These are phyloP conservation scores for Zalophus californianus DNA, from an alignment of 2,797 vertebrate species.

Conservation along the genomic window DNA sequence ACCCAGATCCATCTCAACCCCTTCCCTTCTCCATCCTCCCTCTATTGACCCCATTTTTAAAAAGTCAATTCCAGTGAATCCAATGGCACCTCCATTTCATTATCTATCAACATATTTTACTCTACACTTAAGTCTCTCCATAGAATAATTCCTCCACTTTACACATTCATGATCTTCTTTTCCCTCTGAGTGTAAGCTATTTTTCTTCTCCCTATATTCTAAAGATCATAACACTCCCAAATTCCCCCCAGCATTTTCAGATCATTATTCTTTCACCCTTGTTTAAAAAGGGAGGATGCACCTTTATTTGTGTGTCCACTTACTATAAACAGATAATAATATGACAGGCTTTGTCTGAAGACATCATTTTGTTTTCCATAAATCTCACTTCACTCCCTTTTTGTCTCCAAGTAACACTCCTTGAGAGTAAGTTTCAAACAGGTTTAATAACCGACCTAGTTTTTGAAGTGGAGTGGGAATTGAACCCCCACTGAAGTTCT, in stretches of 20 bases:
- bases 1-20: background rate
- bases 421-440: background rate
- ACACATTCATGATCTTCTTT: background rate
- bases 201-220: background rate
- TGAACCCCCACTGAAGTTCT: background rate
- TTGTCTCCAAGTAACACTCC: background rate
- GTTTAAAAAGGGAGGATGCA: background rate
- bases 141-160: background rate
- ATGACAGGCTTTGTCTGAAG: background rate
- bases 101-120: background rate
- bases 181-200: background rate
- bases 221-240: background rate
- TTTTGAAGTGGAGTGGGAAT: background rate
- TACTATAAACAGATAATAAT: background rate
- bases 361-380: background rate
- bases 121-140: background rate
- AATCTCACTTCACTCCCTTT: background rate
- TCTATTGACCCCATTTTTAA: background rate
- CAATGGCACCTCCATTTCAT: background rate
- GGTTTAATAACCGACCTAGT: background rate
- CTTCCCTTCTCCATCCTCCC: background rate
- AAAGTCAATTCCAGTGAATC: background rate
- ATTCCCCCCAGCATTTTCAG: background rate
- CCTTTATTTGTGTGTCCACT: background rate
- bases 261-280: background rate